Conservation (phyloP, 2,797 vertebrate genomes). For the Protonibea diacanthus region DNA sequence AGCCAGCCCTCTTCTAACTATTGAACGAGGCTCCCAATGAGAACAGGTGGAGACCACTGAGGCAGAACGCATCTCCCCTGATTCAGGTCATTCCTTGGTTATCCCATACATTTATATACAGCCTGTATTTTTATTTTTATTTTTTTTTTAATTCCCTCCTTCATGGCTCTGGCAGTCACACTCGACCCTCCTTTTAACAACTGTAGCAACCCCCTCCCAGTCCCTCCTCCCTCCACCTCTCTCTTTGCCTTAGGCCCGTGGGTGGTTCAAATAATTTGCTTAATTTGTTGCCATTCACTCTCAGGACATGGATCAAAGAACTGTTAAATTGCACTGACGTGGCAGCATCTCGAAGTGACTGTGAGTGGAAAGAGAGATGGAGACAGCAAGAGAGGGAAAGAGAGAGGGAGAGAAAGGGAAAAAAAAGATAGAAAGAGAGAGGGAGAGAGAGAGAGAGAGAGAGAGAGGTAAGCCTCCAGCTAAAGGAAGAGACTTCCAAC, state of each 20-base stretch:
- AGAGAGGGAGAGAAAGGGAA: constrained; percentile 15
- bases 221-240: constrained; percentile 60
- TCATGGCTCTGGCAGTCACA: constrained; percentile 54
- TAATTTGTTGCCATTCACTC: constrained; percentile 87
- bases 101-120: constrained; percentile 45
- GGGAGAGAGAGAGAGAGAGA: constrained; percentile 18
- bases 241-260: constrained; percentile 75
- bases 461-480: constrained; percentile 75
- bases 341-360: constrained; percentile 74
- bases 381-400: constrained; percentile 9
- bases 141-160: constrained; percentile 42
- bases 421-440: constrained; percentile 1
- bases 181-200: constrained; percentile 71
- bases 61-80: constrained; percentile 50
- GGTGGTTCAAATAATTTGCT: constrained; percentile 86
- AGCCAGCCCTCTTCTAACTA: constrained; percentile 22
- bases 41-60: constrained; percentile 51
- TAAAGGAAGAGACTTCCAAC: constrained; percentile 74
- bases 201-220: constrained; percentile 55
- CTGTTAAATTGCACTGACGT: constrained; percentile 86
- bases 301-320: constrained; percentile 87
- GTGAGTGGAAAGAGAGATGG: constrained; percentile 52
- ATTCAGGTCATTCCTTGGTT: constrained; percentile 63
- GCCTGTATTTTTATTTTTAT: constrained; percentile 26
- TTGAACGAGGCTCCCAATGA: constrained; percentile 28